phyloP scores from a whole-genome alignment of 2,797 vertebrate genomes.

The Coranthus polyacanthus region DNA sequence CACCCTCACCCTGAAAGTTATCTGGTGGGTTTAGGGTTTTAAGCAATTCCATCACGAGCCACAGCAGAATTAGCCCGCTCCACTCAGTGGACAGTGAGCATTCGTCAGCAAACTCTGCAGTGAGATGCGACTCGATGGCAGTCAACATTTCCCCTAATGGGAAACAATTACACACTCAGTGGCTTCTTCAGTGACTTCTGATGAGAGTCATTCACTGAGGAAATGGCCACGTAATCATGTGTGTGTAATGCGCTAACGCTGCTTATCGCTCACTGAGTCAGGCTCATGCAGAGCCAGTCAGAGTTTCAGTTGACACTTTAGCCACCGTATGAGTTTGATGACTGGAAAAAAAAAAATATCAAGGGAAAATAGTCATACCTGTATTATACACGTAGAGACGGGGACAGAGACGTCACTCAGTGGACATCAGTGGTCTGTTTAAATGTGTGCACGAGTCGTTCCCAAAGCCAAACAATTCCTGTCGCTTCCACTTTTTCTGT shows the following conservation, averaged over 20 bases:
- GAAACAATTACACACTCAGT: slow-evolving; percentile 88
- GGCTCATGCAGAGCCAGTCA: slow-evolving; percentile 48
- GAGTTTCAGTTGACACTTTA: slow-evolving; percentile 56
- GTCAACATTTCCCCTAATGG: slow-evolving; percentile 80
- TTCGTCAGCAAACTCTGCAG: slow-evolving; percentile 79
- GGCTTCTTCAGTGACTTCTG: slow-evolving; percentile 84
- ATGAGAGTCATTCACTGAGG: slow-evolving; percentile 83
- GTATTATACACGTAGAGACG: slow-evolving; percentile 1
- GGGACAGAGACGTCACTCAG: slow-evolving; percentile 13
- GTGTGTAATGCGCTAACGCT: slow-evolving; percentile 84
- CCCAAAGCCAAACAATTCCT: slow-evolving; percentile 43
- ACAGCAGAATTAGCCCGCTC: slow-evolving; percentile 53
- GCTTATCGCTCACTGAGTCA: slow-evolving; percentile 84
- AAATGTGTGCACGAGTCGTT: slow-evolving; percentile 43
- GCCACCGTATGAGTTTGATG: slow-evolving; percentile 49
- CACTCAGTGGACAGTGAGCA: slow-evolving; percentile 66
- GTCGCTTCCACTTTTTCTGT: slow-evolving; percentile 40
- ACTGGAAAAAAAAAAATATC: slow-evolving; percentile 17
- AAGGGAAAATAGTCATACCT: slow-evolving; percentile 16
- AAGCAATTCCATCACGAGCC: slow-evolving; percentile 70
- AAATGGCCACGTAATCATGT: slow-evolving; percentile 85
- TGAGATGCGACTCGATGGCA: slow-evolving; percentile 71
- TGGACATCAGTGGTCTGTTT: slow-evolving; percentile 28
- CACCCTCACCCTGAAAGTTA: slow-evolving; percentile 34
- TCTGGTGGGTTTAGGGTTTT: slow-evolving; percentile 54